Percentiles rank a stretch among this genome's conserved stretches.
Evolutionary conservation across 2,113 vertebrate genomes (phyloP).

Genomic region (Silurus asotus): DNA sequence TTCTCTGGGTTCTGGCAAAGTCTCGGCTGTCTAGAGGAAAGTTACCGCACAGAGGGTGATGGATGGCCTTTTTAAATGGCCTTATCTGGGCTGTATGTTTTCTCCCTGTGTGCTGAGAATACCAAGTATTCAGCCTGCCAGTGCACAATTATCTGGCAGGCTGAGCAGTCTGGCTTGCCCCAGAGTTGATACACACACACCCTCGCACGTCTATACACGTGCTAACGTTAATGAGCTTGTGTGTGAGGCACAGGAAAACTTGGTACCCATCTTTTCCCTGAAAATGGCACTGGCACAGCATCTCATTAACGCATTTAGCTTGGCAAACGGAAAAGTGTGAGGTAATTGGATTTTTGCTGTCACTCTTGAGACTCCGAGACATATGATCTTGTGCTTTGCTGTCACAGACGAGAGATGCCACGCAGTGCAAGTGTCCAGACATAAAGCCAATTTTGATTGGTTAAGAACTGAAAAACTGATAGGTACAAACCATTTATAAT

Average conservation of each 20-base stretch:
- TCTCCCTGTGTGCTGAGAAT: constrained; percentile 68
- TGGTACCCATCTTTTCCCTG: neutral
- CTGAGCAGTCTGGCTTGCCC: constrained; percentile 49
- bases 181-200: constrained; percentile 10
- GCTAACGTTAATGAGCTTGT: constrained; percentile 32
- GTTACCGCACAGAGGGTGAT: constrained; percentile 50
- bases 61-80: constrained; percentile 53
- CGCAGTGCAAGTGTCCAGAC: neutral
- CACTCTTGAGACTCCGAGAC: neutral
- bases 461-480: neutral
- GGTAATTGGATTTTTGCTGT: constrained; percentile 30
- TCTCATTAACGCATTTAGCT: constrained; percentile 49
- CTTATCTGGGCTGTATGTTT: constrained; percentile 66
- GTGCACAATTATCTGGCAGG: constrained; percentile 68
- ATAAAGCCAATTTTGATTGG: neutral
- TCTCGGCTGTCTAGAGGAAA: constrained; percentile 31
- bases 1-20: constrained; percentile 5
- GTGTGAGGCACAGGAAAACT: constrained; percentile 20
- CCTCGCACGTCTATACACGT: neutral
- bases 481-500: neutral
- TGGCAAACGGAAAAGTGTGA: constrained; percentile 26
- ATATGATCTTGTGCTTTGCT: constrained; percentile 15
- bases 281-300: constrained; percentile 32
- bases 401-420: constrained; percentile 2
- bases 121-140: constrained; percentile 64